Percentiles rank a stretch among this genome's conserved stretches.
These are phyloP conservation scores for Caenorhabditis macrosperma DNA, from an alignment of 2,888 invertebrate genomes.

Conservation along the genomic window DNA sequence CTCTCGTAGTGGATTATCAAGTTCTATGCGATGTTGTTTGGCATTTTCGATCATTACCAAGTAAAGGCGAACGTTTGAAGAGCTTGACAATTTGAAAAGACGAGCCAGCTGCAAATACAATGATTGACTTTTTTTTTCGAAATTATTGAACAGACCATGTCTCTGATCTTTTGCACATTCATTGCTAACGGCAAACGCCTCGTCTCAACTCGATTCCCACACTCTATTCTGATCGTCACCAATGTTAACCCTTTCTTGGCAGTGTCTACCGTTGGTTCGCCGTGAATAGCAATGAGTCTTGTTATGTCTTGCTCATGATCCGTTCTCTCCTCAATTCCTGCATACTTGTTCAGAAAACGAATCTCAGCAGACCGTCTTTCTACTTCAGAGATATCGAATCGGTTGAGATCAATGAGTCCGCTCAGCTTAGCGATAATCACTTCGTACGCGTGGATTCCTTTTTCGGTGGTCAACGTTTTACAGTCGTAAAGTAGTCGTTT, in stretches of 20 bases:
- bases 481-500: conserved; percentile 60
- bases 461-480: conserved; percentile 49
- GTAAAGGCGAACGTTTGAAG: conserved; percentile 33
- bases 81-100: conserved; percentile 48
- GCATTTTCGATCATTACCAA: conserved; percentile 55
- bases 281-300: conserved; percentile 55
- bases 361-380: conserved; percentile 68
- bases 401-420: conserved; percentile 63
- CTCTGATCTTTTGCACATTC: conserved; percentile 60
- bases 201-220: conserved; percentile 48
- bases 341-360: conserved; percentile 69
- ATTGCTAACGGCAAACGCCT: conserved; percentile 48
- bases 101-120: conserved; percentile 57
- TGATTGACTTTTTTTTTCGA: no score
- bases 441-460: conserved; percentile 64
- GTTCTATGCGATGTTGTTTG: conserved; percentile 56
- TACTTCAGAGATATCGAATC: conserved; percentile 68
- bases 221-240: conserved; percentile 54
- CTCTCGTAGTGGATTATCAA: conserved; percentile 64
- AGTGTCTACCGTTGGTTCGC: conserved; percentile 58
- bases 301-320: conserved; percentile 62
- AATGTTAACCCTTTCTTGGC: conserved; percentile 56
- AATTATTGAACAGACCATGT: conserved; percentile 63
- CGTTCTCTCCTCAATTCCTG: conserved; percentile 29
- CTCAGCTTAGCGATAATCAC: conserved; percentile 70